Conservation (phyloP, 2,113 vertebrate species). For the Pangasianodon hypophthalmus region DNA sequence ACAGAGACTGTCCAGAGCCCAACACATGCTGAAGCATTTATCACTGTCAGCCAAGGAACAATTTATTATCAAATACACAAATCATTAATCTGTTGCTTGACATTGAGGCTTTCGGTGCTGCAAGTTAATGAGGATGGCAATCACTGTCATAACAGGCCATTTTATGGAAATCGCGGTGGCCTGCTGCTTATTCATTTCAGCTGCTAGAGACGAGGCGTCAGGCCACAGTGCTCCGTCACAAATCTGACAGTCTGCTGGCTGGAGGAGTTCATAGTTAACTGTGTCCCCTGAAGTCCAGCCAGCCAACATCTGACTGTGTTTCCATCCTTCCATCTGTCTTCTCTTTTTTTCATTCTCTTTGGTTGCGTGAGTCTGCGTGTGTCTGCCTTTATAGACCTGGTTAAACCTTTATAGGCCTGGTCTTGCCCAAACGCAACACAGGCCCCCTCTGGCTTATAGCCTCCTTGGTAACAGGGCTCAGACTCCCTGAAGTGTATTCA, state of each 20-base stretch:
- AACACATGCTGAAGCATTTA: slow-evolving; percentile 46
- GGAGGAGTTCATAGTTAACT: slow-evolving; percentile 40
- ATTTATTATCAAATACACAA: slow-evolving; percentile 56
- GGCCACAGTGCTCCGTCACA: slow-evolving; percentile 10
- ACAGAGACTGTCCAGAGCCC: slow-evolving; percentile 33
- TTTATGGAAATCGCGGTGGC: slow-evolving; percentile 45
- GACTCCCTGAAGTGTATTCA: slow-evolving; percentile 63
- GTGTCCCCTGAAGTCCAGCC: slow-evolving; percentile 35
- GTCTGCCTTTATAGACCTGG: slow-evolving; percentile 52
- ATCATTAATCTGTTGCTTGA: slow-evolving; percentile 52
- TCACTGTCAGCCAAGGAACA: slow-evolving; percentile 49
- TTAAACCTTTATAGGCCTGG: slow-evolving; percentile 49
- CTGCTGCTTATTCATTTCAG: slow-evolving; percentile 39
- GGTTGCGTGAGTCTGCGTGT: slow-evolving; percentile 7
- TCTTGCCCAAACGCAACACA: slow-evolving; percentile 39
- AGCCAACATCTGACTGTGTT: slow-evolving; percentile 25
- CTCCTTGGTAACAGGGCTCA: slow-evolving; percentile 51
- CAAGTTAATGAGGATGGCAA: slow-evolving; percentile 53
- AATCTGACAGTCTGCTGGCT: slow-evolving; percentile 37
- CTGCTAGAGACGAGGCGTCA: slow-evolving; percentile 7
- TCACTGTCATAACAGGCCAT: slow-evolving; percentile 42
- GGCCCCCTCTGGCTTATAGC: slow-evolving; percentile 48
- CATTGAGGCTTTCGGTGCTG: slow-evolving; percentile 41
- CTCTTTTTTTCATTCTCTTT: not conserved
- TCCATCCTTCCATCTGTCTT: not conserved